These are phyloP conservation scores for Ylistrum balloti DNA, from an alignment of 1,140 invertebrate genomes.

Conservation along the genomic window DNA sequence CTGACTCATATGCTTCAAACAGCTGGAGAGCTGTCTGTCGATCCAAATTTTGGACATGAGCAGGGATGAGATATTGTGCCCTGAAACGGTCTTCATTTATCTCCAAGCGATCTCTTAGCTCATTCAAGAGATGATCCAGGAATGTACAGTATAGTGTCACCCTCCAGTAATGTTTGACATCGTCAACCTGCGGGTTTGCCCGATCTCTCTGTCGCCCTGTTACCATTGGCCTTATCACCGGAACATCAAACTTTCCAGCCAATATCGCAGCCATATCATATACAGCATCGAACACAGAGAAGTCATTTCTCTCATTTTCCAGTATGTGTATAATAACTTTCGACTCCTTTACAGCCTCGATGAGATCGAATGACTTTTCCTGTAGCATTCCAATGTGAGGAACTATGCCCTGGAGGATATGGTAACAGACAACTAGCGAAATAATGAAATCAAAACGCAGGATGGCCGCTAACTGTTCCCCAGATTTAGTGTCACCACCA, in stretches of 20 bases:
- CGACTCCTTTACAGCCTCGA: slow-evolving; percentile 45
- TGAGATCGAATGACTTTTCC: slow-evolving; percentile 41
- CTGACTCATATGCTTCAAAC: background rate
- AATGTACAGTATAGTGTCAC: slow-evolving; percentile 36
- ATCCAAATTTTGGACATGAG: background rate
- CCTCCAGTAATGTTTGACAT: slow-evolving; percentile 19
- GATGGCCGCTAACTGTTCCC: background rate
- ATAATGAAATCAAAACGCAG: slow-evolving; percentile 54
- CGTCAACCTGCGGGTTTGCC: background rate
- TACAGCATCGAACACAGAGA: slow-evolving; percentile 45
- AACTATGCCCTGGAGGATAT: slow-evolving; percentile 37
- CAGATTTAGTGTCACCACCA: slow-evolving; percentile 45
- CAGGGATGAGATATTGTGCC: slow-evolving; percentile 50
- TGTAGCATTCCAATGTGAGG: slow-evolving; percentile 45
- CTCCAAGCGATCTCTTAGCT: slow-evolving; percentile 36
- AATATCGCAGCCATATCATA: slow-evolving; percentile 42
- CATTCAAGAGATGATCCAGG: slow-evolving; percentile 40
- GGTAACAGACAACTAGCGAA: slow-evolving; percentile 48
- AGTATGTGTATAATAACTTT: slow-evolving; percentile 42
- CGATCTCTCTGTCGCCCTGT: slow-evolving; percentile 36
- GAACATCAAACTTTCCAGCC: slow-evolving; percentile 1
- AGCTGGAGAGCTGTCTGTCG: background rate
- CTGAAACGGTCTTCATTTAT: slow-evolving; percentile 18
- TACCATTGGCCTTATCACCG: background rate
- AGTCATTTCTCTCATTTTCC: slow-evolving; percentile 26